Conservation (phyloP, 2,888 invertebrate species). For the Andrena minutula region DNA sequence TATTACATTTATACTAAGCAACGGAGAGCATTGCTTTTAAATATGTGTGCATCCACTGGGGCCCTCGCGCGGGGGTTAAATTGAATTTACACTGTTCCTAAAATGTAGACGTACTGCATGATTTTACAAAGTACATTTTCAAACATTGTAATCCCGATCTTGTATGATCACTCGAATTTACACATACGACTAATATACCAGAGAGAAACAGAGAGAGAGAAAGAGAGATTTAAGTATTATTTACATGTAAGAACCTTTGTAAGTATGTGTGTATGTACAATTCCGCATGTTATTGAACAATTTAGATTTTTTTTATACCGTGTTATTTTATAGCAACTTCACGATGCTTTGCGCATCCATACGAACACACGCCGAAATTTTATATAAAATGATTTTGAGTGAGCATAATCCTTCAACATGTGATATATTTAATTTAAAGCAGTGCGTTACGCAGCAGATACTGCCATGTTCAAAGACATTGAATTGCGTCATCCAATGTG, state of each 20-base stretch:
- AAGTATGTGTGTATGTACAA: conserved; percentile 34
- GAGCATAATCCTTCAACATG: conserved; percentile 40
- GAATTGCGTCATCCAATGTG: conserved; percentile 36
- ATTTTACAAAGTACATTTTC: conserved; percentile 26
- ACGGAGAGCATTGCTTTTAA: conserved; percentile 41
- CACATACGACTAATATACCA: conserved; percentile 47
- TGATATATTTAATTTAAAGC: conserved; percentile 51
- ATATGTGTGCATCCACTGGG: conserved; percentile 33
- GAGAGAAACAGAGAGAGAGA: not conserved
- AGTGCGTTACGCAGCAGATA: conserved; percentile 35
- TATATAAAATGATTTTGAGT: conserved; percentile 53
- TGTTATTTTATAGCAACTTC: conserved; percentile 26
- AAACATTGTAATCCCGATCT: conserved; percentile 42
- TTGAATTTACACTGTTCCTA: conserved; percentile 48
- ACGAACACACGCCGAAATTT: conserved; percentile 27
- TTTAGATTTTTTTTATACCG: conserved; percentile 47
- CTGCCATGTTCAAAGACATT: conserved; percentile 30
- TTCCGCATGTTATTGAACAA: conserved; percentile 41
- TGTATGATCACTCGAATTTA: conserved; percentile 53
- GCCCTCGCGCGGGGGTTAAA: conserved; percentile 14
- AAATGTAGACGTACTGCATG: conserved; percentile 33
- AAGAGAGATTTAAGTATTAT: conserved; percentile 50
- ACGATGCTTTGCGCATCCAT: conserved; percentile 26
- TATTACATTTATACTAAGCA: conserved; percentile 47
- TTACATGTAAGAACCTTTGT: conserved; percentile 55